Evolutionary conservation across 2,113 vertebrate species (phyloP), one percentile per base, ranked within the genome.

Genomic region (Meriones unguiculatus): DNA sequence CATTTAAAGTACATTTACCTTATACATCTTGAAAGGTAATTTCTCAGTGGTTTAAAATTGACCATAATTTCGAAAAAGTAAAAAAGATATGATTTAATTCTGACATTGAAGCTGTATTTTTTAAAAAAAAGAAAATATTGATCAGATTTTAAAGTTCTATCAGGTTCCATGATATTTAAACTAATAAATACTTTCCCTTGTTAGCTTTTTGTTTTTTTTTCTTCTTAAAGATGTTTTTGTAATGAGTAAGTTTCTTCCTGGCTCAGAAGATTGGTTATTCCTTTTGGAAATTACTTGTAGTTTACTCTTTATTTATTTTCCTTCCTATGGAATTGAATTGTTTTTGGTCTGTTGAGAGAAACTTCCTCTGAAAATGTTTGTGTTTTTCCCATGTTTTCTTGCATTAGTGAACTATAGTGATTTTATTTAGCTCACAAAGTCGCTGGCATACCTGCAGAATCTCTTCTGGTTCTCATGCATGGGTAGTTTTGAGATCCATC

Each of bases 341-440:
- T 12, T 89, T 92, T 97, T 93, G 41, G 95, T 97, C 41, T 95
- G 15, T 52, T 41, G 52, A 95, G 59, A 72, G 64, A 94, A 80
- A 72, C 73, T 85, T 94, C 30, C 78, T 88, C 15, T 96, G 88
- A 72, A 95, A 94, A 86, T 82, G 25, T 88, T 93, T n/a, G 54
- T 86, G 41, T 41, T 95, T 97, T 89, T 62, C 62, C 41, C 78
- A 1, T 87, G 54, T 57, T 75, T 86, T 94, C 62, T 30, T 95
- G 95, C 57, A 92, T 0, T 50, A 75, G 70, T 90, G 52, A 87
- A 87, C 72, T 62, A 28, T 25, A 70, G 77, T 85, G 77, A 88
- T 82, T 91, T 77, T 95, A 87, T 91, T 93, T 50, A 82, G 52
- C 28, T 28, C 4, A 2, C 38, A n/a, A 87, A 41, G 86, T 93